Evolutionary conservation across 2,113 vertebrate species (phyloP), one percentile per base, ranked within the genome.

Genomic region (Callipepla squamata): DNA sequence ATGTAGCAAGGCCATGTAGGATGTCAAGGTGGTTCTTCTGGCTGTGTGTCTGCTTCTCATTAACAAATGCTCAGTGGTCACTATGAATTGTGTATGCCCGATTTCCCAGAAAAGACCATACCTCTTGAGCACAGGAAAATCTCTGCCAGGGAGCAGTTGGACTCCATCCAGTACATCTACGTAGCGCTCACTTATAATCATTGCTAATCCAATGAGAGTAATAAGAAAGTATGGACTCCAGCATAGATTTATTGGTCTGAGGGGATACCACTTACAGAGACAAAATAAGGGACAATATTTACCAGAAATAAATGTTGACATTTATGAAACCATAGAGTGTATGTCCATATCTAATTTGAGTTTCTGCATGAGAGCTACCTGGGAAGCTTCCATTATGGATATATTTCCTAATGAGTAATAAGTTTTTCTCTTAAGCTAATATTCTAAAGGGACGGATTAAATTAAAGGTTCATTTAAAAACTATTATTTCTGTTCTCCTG

Each of bases 391-490:
- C 9, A 13, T 93, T 77, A 85, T 14, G 28, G n/a, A 7, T 66
- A 7, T 80, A 51, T 83, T 79, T 94, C 80, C 61, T 67, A 75
- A 87, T 77, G 22, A 4, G 11, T 80, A 89, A 50, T 90, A 67
- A 59, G 7, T 61, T 91, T 89, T 94, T 75, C 25, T 80, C 19
- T 93, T 89, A 89, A 86, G 19, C 6, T 86, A 80, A 80, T 94
- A 72, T 78, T 90, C 75, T 80, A 83, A 93, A 72, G 38, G 20
- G 26, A 51, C 48, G 85, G 40, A 90, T 93, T 72, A 86, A 93
- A 93, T 94, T 94, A 83, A 94, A 88, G 20, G 23, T 85, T 89
- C n/a, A 85, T 94, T 94, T 83, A 18, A 85, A 89, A 85, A 68
- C 22, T 61, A 28, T 74, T 95, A 28, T 74, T 95, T 83, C 2